Evolutionary conservation across 2,888 invertebrate species (phyloP).

Genomic region (Philaethria dido): DNA sequence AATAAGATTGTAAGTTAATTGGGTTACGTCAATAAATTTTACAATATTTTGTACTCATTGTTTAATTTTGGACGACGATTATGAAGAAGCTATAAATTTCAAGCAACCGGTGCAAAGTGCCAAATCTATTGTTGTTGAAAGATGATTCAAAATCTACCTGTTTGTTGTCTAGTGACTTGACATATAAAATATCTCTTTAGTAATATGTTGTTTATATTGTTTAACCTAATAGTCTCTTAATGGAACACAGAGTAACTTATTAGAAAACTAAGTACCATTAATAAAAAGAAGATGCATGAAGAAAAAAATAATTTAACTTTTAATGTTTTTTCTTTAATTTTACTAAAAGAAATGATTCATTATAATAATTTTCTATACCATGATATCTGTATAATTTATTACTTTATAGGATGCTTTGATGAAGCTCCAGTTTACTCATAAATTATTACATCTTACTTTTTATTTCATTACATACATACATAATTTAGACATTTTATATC

Average conservation of each 20-base stretch:
- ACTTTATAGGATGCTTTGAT: neutral
- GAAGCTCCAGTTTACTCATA: neutral
- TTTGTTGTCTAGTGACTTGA: neutral
- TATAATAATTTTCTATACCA: no score
- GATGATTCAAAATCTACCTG: constrained; percentile 27
- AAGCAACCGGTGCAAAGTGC: constrained; percentile 63
- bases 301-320: no score
- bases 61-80: constrained; percentile 75
- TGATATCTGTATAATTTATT: no score
- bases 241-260: no score
- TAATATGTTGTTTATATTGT: neutral
- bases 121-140: constrained; percentile 62
- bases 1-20: neutral
- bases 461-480: neutral
- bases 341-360: no score
- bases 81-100: constrained; percentile 64
- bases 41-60: constrained; percentile 55
- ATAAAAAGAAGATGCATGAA: no score
- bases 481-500: constrained; percentile 29
- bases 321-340: no score
- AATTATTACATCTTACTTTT: neutral
- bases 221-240: neutral
- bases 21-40: constrained; percentile 12
- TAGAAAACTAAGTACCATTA: no score
- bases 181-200: neutral